Conservation (phyloP, 2,113 vertebrate species). For the Mustelus asterias region DNA sequence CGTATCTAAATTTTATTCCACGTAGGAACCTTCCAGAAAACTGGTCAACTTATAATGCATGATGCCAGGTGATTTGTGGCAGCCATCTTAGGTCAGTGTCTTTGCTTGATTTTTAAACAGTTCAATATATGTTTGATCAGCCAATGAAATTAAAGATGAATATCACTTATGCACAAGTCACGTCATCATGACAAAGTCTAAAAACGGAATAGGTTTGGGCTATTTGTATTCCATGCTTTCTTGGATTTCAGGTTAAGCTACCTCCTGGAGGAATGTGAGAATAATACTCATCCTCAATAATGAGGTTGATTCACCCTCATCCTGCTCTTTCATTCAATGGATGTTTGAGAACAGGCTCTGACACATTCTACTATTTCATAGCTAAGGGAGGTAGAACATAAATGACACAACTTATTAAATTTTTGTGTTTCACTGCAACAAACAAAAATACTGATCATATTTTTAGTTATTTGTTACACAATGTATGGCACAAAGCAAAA, state of each 20-base stretch:
- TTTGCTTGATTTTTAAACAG: too few species aligned
- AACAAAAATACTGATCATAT: not conserved
- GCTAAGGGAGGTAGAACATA: not conserved
- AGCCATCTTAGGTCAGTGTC: too few species aligned
- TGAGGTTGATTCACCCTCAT: not conserved
- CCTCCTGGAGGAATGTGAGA: not conserved
- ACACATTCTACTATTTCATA: not conserved
- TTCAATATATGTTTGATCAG: too few species aligned
- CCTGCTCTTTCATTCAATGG: too few species aligned
- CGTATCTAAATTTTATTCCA: too few species aligned
- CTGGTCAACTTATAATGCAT: too few species aligned
- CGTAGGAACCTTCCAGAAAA: too few species aligned
- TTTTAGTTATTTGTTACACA: not conserved
- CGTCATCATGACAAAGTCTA: too few species aligned
- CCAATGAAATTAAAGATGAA: too few species aligned
- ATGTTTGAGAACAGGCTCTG: not conserved
- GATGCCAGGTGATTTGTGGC: too few species aligned
- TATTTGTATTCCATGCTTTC: not conserved
- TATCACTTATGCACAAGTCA: too few species aligned
- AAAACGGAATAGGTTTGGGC: not conserved
- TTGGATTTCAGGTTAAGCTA: not conserved
- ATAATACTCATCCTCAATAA: not conserved
- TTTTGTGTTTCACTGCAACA: not conserved
- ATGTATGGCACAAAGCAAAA: not conserved
- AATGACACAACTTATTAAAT: not conserved